Conservation (phyloP, 2,888 invertebrate species). For the Eupithecia centaureata region DNA sequence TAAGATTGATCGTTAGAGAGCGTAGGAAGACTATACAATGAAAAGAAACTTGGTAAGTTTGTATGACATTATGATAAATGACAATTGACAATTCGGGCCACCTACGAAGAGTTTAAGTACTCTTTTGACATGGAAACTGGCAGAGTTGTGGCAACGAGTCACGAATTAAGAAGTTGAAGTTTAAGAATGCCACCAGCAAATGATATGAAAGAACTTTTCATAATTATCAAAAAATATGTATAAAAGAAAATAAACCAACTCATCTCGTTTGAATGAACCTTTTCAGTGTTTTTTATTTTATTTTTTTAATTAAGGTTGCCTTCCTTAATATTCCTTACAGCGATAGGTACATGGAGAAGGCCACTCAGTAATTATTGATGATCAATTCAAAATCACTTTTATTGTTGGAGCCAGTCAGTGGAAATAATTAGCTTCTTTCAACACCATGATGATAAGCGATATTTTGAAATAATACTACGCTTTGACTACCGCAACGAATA, state of each 20-base stretch:
- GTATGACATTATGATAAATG: conserved; percentile 56
- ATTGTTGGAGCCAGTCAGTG: conserved; percentile 59
- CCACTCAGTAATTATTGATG: conserved; percentile 21
- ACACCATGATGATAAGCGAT: conserved; percentile 55
- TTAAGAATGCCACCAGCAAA: neutral
- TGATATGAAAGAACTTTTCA: neutral
- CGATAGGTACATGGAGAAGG: neutral
- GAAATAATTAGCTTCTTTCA: conserved; percentile 69
- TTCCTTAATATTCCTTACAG: neutral
- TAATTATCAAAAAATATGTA: neutral
- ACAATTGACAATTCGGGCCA: conserved; percentile 52
- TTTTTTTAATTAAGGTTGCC: neutral
- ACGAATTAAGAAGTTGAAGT: no score
- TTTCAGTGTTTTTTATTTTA: no score
- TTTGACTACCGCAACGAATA: conserved; percentile 52
- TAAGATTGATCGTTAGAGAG: conserved; percentile 44
- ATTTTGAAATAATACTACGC: conserved; percentile 59
- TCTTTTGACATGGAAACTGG: no score
- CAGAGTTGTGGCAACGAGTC: no score
- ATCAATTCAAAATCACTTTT: conserved; percentile 69
- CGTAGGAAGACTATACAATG: conserved; percentile 59
- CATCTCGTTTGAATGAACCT: no score
- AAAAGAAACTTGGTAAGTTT: conserved; percentile 51
- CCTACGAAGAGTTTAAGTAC: conserved; percentile 49
- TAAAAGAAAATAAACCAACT: no score